Conservation (phyloP, 2,113 vertebrate genomes). For the Ptilonorhynchus violaceus region DNA sequence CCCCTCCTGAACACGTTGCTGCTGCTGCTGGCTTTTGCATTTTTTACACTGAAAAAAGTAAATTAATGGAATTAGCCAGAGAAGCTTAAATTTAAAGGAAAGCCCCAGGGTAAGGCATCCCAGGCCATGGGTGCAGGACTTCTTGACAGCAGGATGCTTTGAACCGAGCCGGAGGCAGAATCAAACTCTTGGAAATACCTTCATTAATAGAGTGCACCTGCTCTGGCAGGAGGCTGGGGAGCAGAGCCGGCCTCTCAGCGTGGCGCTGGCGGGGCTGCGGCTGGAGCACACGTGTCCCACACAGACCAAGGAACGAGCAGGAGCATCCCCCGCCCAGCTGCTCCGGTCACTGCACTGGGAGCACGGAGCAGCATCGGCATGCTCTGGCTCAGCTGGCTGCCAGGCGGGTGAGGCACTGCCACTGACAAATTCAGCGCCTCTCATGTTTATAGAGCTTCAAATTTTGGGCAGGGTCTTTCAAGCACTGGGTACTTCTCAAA, state of each 20-base stretch:
- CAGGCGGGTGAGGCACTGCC: fast-evolving
- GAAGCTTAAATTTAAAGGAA: not conserved
- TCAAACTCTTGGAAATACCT: not conserved
- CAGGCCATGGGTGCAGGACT: fast-evolving
- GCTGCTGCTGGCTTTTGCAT: not conserved
- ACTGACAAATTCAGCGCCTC: not conserved
- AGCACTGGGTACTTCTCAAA: not conserved
- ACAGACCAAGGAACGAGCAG: not conserved
- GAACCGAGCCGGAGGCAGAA: not conserved
- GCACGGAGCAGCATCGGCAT: fast-evolving
- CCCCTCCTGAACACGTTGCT: not conserved
- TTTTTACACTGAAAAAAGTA: not conserved
- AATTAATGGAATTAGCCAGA: not conserved
- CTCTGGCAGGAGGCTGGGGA: not conserved
- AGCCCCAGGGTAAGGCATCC: not conserved
- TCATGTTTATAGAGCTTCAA: not conserved
- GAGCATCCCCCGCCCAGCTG: not conserved
- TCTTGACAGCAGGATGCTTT: not conserved
- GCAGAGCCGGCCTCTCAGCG: fast-evolving
- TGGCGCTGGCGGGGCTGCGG: fast-evolving
- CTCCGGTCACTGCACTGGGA: not conserved
- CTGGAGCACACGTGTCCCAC: not conserved
- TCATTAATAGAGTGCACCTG: not conserved
- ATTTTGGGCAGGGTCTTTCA: not conserved
- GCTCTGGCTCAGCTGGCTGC: not conserved